These are phyloP conservation scores for Conger conger DNA, from an alignment of 2,113 vertebrate species.

Conservation along the genomic window DNA sequence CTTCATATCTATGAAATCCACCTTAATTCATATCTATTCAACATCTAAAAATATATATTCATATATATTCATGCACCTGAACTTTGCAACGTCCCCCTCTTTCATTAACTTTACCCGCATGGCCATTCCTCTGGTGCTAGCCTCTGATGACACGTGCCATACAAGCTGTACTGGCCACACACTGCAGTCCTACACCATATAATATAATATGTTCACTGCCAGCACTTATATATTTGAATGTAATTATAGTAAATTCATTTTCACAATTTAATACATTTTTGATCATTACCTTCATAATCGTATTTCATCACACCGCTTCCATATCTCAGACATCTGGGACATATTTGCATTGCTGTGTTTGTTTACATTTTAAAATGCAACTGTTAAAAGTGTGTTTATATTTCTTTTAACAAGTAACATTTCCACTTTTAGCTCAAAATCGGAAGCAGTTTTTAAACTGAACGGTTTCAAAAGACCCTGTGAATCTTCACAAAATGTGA, in stretches of 20 bases:
- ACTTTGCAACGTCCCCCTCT: neutral
- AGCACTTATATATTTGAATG: no score
- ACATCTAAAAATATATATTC: neutral
- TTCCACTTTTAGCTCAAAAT: neutral
- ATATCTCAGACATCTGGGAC: no score
- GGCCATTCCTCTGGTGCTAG: neutral
- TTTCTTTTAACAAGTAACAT: neutral
- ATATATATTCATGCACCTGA: neutral
- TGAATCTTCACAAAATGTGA: neutral
- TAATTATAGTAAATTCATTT: no score
- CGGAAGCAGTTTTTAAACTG: neutral
- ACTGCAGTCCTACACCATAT: no score
- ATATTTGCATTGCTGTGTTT: no score
- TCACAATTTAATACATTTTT: no score
- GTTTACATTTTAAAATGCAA: no score
- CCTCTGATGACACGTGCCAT: no score
- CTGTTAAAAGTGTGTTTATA: no score
- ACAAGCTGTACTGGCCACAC: no score
- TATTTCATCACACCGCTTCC: neutral
- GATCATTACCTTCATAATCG: neutral
- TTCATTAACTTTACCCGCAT: neutral
- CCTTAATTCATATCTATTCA: neutral
- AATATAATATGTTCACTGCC: no score
- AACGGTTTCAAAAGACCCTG: no score
- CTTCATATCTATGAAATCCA: neutral